Base-by-base conservation (phyloP, 2,113 vertebrate genomes). In the Andinoacara biseriatus region DNA sequence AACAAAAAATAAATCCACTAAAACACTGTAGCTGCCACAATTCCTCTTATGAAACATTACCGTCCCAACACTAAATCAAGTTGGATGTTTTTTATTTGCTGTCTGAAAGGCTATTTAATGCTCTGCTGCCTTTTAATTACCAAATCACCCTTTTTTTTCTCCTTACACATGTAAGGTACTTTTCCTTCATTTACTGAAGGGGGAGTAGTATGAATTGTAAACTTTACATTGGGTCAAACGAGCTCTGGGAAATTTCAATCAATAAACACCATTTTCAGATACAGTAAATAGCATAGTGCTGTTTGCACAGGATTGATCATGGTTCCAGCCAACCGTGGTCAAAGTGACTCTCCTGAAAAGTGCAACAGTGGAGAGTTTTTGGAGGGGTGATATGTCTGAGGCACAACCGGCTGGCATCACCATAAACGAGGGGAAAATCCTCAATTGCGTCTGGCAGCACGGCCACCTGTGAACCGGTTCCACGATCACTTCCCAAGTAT, bases 11-110 rank as follows among this genome's bases (percentile, higher is more conserved):
- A 40, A 54, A 35, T 24, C 65, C 61, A 82, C 67, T 87, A 61
- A 82, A 62, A 79, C 74, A 63, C 59, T 57, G 75, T 77, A 90
- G 91, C 89, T 87, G 86, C 90, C 88, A 88, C 86, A 89, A 83
- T 87, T 89, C 88, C 89, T 92, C 83, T 86, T 22, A 20, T 17
- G 31, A 80, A 83, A 86, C 78, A 58, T 72, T 49, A 76, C 24
- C n/a, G 61, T 58, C 59, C 56, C 31, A 59, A 89, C 63, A 46
- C 75, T 57, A 62, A 82, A 84, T 80, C 76, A 78, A 58, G 52
- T 38, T 58, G 58, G 78, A 87, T 81, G 72, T 82, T 88, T 84
- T 74, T 5, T 43, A 54, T 82, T 63, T 85, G 65, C 69, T 43
- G 5, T 81, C 49, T 5, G 5, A 80, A 77, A 84, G 29, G 31